Percentiles rank a stretch among this genome's conserved stretches.
Conservation (phyloP, 2,797 vertebrate genomes). For the Anguilla pacifica region DNA sequence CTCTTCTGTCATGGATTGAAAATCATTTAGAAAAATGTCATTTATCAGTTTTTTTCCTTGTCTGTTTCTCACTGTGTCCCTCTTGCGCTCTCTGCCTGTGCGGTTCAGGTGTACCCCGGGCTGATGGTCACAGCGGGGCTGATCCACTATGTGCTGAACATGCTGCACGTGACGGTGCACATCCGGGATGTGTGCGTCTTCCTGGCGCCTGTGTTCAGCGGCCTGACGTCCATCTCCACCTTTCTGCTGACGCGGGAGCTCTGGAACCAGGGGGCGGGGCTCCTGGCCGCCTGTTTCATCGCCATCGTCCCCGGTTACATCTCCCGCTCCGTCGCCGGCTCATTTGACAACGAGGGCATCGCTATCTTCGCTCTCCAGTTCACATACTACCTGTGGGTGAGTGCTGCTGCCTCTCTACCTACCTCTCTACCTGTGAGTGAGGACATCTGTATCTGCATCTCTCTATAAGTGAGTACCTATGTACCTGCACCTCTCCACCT, state of each 20-base stretch:
- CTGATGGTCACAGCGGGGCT: constrained; percentile 96
- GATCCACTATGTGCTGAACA: constrained; percentile 95
- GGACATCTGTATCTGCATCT: neutral
- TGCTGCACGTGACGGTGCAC: constrained; percentile 92
- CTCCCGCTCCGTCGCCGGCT: constrained; percentile 95
- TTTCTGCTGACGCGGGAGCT: constrained; percentile 95
- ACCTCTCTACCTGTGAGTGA: neutral
- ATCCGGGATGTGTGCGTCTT: constrained; percentile 97
- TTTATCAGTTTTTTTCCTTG: neutral
- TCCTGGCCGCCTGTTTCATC: constrained; percentile 96
- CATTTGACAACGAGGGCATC: constrained; percentile 98
- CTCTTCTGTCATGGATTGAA: neutral
- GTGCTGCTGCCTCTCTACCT: constrained; percentile 47
- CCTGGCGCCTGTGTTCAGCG: constrained; percentile 94
- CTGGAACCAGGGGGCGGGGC: constrained; percentile 96
- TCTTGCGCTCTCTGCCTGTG: neutral
- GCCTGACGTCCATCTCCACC: constrained; percentile 95
- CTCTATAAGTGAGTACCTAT: neutral
- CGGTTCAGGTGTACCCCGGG: constrained; percentile 87
- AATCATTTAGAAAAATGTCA: neutral
- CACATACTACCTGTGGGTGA: constrained; percentile 98
- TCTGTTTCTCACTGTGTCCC: neutral
- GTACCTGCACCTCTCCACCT: neutral
- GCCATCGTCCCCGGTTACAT: constrained; percentile 98
- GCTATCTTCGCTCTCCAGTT: constrained; percentile 98